Conservation (phyloP, 1,140 invertebrate species). For the Spodoptera frugiperda region DNA sequence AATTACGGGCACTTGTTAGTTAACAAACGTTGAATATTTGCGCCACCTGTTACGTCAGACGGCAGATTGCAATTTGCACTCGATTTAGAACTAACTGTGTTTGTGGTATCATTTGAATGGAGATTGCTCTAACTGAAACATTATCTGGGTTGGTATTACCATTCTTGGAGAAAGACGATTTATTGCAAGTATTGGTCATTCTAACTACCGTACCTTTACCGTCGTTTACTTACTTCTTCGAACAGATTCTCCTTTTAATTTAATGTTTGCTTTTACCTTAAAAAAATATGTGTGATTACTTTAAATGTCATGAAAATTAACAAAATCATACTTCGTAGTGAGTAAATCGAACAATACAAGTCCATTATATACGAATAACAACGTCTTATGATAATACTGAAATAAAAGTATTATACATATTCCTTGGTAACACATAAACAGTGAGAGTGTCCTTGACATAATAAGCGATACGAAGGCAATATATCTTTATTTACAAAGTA, state of each 20-base stretch:
- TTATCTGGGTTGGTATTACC: too few species aligned
- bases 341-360: not conserved
- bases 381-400: not conserved
- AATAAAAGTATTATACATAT: not conserved
- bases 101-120: conserved; percentile 19
- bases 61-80: conserved; percentile 23
- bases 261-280: too few species aligned
- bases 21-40: conserved; percentile 32
- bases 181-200: too few species aligned
- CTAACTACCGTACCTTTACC: too few species aligned
- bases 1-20: conserved; percentile 12
- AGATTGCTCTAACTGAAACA: conserved; percentile 5
- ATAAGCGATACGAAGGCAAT: not conserved
- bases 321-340: too few species aligned
- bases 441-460: conserved; percentile 7
- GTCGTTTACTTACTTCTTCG: too few species aligned
- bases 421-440: conserved; percentile 1
- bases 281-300: too few species aligned
- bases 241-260: too few species aligned
- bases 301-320: too few species aligned
- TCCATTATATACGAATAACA: not conserved
- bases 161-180: too few species aligned
- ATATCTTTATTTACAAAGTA: conserved; percentile 1
- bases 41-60: conserved; percentile 26
- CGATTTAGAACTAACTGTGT: conserved; percentile 26